Evolutionary conservation across 1,140 invertebrate species (phyloP).

Genomic region (Diachasmimorpha longicaudata): DNA sequence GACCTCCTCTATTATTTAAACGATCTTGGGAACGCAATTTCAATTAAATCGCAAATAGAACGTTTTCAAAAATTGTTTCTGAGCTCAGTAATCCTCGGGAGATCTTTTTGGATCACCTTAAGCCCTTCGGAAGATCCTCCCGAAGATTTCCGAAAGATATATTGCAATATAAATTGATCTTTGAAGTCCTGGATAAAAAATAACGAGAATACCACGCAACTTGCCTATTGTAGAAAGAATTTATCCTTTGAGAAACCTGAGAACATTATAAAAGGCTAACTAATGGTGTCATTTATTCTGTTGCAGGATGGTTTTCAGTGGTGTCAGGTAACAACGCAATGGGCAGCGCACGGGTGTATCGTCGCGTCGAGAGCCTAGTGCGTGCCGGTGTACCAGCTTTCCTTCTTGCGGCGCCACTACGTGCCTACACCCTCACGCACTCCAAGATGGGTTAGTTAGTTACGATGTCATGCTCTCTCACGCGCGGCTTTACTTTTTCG

Average conservation of each 20-base stretch:
- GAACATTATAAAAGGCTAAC: not conserved
- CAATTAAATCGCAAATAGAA: no score
- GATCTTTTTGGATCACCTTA: no score
- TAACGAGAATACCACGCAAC: no score
- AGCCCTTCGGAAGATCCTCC: no score
- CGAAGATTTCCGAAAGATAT: no score
- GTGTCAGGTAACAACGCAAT: conserved; percentile 58
- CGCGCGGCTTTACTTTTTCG: not conserved
- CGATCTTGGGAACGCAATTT: no score
- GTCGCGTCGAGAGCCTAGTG: conserved; percentile 57
- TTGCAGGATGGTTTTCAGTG: conserved; percentile 64
- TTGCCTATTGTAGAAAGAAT: not conserved
- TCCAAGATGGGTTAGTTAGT: conserved; percentile 60
- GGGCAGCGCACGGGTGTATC: conserved; percentile 55
- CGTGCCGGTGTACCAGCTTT: conserved; percentile 58
- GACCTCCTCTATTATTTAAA: no score
- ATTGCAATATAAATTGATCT: no score
- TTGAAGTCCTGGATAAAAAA: no score
- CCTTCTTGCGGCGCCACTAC: conserved; percentile 56
- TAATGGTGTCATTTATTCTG: conserved; percentile 8
- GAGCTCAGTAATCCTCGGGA: no score
- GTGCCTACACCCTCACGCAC: conserved; percentile 58
- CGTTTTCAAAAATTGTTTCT: no score
- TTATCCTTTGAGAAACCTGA: not conserved
- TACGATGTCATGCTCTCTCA: conserved; percentile 15